phyloP scores from a whole-genome alignment of 2,113 vertebrate species.

The Notothenia rossii region DNA sequence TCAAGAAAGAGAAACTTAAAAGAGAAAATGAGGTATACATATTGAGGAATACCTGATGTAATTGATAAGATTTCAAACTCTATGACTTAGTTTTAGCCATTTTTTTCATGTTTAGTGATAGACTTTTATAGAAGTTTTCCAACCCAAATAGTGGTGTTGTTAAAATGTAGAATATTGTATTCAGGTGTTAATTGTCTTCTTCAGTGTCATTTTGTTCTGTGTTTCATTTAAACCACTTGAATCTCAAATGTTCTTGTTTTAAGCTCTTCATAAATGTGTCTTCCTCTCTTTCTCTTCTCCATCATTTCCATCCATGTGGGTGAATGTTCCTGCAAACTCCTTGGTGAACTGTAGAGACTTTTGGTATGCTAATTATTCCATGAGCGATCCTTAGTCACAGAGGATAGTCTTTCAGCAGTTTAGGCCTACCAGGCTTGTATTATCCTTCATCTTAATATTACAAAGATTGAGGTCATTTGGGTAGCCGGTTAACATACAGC shows the following conservation, averaged over 20 bases:
- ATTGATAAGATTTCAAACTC: not conserved
- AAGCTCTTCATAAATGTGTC: conserved; percentile 78
- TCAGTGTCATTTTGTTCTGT: conserved; percentile 61
- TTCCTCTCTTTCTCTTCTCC: conserved; percentile 85
- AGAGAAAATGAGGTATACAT: not conserved
- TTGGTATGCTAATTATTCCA: conserved; percentile 90
- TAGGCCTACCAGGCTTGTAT: not conserved
- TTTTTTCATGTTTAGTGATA: not conserved
- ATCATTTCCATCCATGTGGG: conserved; percentile 89
- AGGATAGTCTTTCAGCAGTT: conserved; percentile 31
- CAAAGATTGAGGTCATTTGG: not conserved
- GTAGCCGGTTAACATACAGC: not conserved
- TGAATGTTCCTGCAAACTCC: conserved; percentile 90
- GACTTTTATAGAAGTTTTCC: not conserved
- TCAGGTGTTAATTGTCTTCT: conserved; percentile 30
- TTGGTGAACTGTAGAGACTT: conserved; percentile 91
- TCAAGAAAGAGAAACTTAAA: conserved; percentile 14
- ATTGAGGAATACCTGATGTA: not conserved
- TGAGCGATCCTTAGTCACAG: conserved; percentile 85
- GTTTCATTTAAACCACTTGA: conserved; percentile 62
- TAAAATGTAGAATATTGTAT: not conserved
- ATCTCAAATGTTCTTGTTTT: conserved; percentile 70
- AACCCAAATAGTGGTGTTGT: not conserved
- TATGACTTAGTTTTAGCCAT: not conserved
- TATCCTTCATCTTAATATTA: not conserved